phyloP scores from a whole-genome alignment of 2,797 vertebrate species.

The Gymnoscopelus braueri region DNA sequence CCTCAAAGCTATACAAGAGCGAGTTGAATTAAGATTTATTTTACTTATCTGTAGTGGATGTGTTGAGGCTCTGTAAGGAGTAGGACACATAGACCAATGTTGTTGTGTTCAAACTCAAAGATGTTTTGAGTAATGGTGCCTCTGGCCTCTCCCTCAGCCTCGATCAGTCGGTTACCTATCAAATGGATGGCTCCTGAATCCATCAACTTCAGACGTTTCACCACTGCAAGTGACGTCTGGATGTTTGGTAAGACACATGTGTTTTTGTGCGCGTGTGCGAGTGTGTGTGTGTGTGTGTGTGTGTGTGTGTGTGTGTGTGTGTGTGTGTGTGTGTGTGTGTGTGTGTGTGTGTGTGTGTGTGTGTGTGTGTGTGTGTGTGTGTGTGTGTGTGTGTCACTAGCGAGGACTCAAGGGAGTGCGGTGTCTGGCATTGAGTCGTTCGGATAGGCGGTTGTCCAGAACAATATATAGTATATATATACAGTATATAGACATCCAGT shows the following conservation, averaged over 20 bases:
- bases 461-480: too few relatives aligned
- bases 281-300: not conserved
- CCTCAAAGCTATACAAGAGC: too few relatives aligned
- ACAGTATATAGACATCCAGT: too few relatives aligned
- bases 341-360: not conserved
- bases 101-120: too few relatives aligned
- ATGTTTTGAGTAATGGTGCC: not conserved
- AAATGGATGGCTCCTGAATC: slow-evolving; percentile 99
- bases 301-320: slow-evolving; percentile 3
- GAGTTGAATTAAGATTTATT: not conserved
- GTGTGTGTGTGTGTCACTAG: not conserved
- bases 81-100: too few relatives aligned
- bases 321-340: slow-evolving; percentile 1
- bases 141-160: slow-evolving; percentile 75
- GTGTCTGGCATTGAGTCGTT: too few relatives aligned
- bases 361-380: slow-evolving; percentile 1
- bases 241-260: slow-evolving; percentile 89
- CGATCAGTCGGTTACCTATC: slow-evolving; percentile 90
- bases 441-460: too few relatives aligned
- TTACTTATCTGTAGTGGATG: too few relatives aligned
- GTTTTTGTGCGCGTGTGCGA: not conserved
- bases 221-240: slow-evolving; percentile 93
- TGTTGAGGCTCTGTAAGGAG: too few relatives aligned
- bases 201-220: slow-evolving; percentile 98
- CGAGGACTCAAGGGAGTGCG: too few relatives aligned